Percentiles rank a stretch among this genome's conserved stretches.
phyloP scores from a whole-genome alignment of 2,797 vertebrate genomes.

The Sorex maritimensis region DNA sequence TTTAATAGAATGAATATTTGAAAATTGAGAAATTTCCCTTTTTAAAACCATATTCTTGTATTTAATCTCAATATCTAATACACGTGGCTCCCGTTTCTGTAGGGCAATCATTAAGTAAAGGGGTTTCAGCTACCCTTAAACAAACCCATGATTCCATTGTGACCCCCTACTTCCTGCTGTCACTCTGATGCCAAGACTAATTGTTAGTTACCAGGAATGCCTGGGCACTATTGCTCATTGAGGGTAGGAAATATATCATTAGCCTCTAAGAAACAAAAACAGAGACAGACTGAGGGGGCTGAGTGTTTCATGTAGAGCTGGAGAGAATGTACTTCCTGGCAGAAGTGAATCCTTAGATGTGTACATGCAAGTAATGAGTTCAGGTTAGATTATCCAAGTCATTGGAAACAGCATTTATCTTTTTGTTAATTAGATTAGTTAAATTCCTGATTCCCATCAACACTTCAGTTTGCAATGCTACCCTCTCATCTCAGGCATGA shows the following conservation, averaged over 20 bases:
- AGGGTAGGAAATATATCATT: background rate
- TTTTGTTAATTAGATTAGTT: conserved; percentile 15
- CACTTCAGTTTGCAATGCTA: background rate
- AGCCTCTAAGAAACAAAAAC: background rate
- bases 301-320: background rate
- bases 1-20: conserved; percentile 4
- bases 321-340: background rate
- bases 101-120: background rate
- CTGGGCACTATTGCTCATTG: background rate
- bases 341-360: background rate
- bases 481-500: background rate
- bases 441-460: background rate
- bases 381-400: background rate
- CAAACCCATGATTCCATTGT: rapidly evolving
- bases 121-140: background rate
- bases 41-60: background rate
- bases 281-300: background rate
- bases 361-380: background rate
- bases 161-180: background rate
- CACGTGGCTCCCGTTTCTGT: background rate
- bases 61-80: conserved; percentile 16
- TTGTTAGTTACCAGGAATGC: background rate
- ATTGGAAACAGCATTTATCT: background rate
- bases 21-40: conserved; percentile 20
- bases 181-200: background rate